These are phyloP conservation scores for Epinotia brunnichana DNA, from an alignment of 2,888 invertebrate genomes.

Conservation along the genomic window DNA sequence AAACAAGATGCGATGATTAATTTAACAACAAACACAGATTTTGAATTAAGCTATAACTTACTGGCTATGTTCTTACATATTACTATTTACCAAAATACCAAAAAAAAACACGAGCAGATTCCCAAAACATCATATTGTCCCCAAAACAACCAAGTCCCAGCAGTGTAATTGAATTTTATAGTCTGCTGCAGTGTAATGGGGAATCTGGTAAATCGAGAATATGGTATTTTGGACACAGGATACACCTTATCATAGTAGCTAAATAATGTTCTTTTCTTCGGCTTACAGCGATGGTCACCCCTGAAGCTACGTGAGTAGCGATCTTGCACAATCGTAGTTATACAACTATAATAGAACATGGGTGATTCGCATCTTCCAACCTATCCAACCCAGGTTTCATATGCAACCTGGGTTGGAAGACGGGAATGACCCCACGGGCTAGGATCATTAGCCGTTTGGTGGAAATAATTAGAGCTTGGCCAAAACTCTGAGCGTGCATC, in stretches of 20 bases:
- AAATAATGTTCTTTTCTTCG: no score
- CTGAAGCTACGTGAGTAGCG: background rate
- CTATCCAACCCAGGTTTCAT: no score
- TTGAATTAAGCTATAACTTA: background rate
- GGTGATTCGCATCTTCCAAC: no score
- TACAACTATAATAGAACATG: background rate
- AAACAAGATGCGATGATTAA: background rate
- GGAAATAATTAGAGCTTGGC: no score
- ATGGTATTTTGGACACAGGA: background rate
- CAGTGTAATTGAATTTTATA: background rate
- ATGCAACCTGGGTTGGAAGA: no score
- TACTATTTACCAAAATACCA: background rate
- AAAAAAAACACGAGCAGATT: background rate
- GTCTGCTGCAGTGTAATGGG: background rate
- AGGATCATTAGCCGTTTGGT: background rate
- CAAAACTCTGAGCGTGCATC: no score
- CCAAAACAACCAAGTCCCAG: background rate
- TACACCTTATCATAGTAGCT: no score
- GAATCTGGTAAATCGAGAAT: background rate
- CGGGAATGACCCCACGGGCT: no score
- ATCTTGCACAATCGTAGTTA: background rate
- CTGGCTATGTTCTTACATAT: background rate
- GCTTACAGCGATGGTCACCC: background rate
- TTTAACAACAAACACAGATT: no score
- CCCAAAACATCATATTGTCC: no score